Conservation (phyloP, 1,140 invertebrate genomes). For the Drosophila lacertosa region DNA sequence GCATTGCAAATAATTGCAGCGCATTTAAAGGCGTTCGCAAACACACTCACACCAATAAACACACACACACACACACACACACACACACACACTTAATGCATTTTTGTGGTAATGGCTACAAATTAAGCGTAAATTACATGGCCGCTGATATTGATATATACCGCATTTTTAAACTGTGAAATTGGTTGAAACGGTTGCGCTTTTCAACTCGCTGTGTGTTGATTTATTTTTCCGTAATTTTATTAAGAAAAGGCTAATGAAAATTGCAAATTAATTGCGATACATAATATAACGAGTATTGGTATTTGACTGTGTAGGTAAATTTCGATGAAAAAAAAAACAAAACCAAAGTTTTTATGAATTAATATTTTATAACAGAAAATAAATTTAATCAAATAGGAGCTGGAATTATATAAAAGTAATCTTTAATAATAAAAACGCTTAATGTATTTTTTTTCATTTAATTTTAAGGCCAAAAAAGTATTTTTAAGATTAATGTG, state of each 20-base stretch:
- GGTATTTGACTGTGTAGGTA: too few relatives aligned
- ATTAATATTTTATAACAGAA: too few relatives aligned
- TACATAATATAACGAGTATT: too few relatives aligned
- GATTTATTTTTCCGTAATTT: constrained; percentile 69
- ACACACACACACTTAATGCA: constrained; percentile 62
- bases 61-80: constrained; percentile 35
- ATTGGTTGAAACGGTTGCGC: constrained; percentile 38
- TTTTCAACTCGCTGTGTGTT: constrained; percentile 56
- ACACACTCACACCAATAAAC: constrained; percentile 13
- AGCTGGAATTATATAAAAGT: too few relatives aligned
- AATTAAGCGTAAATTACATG: constrained; percentile 79
- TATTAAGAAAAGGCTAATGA: constrained; percentile 61
- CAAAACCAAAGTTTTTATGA: too few relatives aligned
- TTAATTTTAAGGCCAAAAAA: too few relatives aligned
- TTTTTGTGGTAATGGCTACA: constrained; percentile 79
- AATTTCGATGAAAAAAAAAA: too few relatives aligned
- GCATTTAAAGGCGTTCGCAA: constrained; percentile 63
- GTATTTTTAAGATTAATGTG: too few relatives aligned
- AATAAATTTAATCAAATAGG: too few relatives aligned
- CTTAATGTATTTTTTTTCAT: too few relatives aligned
- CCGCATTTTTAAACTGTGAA: constrained; percentile 30
- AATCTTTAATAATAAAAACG: too few relatives aligned
- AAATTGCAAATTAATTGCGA: constrained; percentile 57
- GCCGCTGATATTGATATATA: constrained; percentile 67
- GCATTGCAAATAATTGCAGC: constrained; percentile 77